phyloP scores from a whole-genome alignment of 2,888 invertebrate species.

The Pristionchus arcanus region DNA sequence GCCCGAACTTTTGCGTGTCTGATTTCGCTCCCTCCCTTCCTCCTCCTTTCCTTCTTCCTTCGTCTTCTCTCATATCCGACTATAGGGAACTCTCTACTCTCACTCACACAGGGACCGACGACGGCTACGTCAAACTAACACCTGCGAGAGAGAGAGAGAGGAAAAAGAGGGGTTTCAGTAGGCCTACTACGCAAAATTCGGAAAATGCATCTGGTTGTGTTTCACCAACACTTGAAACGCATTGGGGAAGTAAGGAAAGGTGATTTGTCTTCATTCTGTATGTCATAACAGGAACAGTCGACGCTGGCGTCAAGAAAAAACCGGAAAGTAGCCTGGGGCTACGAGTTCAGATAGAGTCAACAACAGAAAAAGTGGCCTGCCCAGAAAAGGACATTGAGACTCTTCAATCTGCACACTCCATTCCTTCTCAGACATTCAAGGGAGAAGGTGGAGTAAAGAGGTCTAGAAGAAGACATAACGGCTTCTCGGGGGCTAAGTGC shows the following conservation, averaged over 20 bases:
- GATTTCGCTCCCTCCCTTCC: neutral
- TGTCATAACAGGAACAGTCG: too few relatives aligned
- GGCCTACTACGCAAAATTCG: too few relatives aligned
- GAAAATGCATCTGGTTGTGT: too few relatives aligned
- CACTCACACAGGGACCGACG: neutral
- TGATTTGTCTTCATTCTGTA: too few relatives aligned
- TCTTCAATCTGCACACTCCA: neutral
- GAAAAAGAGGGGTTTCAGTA: too few relatives aligned
- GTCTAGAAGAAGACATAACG: too few relatives aligned
- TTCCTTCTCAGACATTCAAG: neutral
- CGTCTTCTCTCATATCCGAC: neutral
- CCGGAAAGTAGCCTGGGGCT: neutral
- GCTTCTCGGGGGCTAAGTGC: neutral
- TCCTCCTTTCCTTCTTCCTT: neutral
- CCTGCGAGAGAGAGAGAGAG: neutral
- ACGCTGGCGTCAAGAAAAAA: neutral
- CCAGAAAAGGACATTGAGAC: neutral
- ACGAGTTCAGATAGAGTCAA: neutral
- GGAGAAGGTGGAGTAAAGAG: too few relatives aligned
- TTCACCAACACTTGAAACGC: too few relatives aligned
- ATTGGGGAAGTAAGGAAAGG: too few relatives aligned
- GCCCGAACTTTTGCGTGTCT: conserved; percentile 11
- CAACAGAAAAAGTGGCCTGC: neutral
- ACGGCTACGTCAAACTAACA: neutral
- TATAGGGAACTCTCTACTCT: neutral